Base-by-base conservation (phyloP, 2,113 vertebrate genomes). In the Chionomys nivalis region DNA sequence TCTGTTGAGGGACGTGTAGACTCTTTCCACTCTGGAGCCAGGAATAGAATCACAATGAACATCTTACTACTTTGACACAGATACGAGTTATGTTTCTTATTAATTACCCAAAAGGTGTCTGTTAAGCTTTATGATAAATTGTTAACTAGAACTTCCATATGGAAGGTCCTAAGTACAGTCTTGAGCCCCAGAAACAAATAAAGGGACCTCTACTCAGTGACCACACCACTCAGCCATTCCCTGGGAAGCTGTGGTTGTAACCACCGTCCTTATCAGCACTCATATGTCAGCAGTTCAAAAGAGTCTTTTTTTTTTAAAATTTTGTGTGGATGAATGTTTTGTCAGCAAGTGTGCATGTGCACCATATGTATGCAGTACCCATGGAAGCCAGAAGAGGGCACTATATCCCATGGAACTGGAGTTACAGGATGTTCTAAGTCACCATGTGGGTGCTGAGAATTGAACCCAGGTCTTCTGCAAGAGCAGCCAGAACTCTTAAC, bases 31-130 rank as follows among this genome's bases (percentile, higher is more conserved):
- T 36, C 2, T 65, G 2, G 7, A 75, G 28, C 36, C 28, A 1
- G 1, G 61, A 13, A 4, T 0, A 16, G 11, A 33, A 52, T 33
- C 31, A 2, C 36, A 2, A 0, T 26, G 19, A 28, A 42, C 66
- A 4, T 1, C 7, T 3, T 16, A 0, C 0, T 3, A 73, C 17
- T n/a, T 36, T 63, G 28, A 33, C 21, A 9, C 17, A 61, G 39
- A 75, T 3, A 7, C 28, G 31, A 44, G 9, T 28, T 75, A 42
- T 83, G 0, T 13, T 76, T 42, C 42, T 0, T 9, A 4, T 14
- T 39, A 44, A 65, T 49, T 5, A 7, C 8, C 2, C 47, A 11
- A 10, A 66, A 42, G 9, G 3, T 21, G 19, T 36, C 9, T 63
- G 42, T 49, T 77, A 8, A 58, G 3, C 63, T 86, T 78, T 19